Percentiles rank a stretch among this genome's conserved stretches.
These are phyloP conservation scores for Diorhabda carinulata DNA, from an alignment of 1,140 invertebrate genomes.

Conservation along the genomic window DNA sequence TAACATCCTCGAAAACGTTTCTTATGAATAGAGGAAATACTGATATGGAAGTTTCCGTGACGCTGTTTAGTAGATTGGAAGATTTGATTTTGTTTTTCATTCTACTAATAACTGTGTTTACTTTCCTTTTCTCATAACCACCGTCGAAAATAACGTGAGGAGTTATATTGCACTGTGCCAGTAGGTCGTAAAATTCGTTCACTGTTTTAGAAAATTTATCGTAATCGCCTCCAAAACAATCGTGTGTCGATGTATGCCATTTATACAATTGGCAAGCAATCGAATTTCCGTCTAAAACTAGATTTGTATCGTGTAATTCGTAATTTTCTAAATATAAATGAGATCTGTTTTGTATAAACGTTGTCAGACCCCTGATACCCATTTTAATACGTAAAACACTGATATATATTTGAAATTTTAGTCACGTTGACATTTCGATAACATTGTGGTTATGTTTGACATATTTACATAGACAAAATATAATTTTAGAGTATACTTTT, in stretches of 20 bases:
- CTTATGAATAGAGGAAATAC: constrained; percentile 68
- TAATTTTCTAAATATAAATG: constrained; percentile 60
- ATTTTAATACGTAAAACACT: constrained; percentile 52
- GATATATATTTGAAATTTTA: no score
- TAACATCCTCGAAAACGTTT: constrained; percentile 66
- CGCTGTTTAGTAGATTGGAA: constrained; percentile 49
- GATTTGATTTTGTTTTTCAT: constrained; percentile 60
- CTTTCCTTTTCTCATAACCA: constrained; percentile 69
- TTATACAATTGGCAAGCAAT: constrained; percentile 70
- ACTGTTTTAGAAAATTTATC: constrained; percentile 65
- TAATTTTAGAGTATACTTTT: no score
- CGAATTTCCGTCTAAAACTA: constrained; percentile 82
- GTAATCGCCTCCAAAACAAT: constrained; percentile 83
- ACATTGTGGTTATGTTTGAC: no score
- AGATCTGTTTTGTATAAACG: constrained; percentile 68
- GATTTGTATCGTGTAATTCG: constrained; percentile 62
- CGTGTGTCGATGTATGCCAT: constrained; percentile 57
- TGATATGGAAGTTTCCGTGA: constrained; percentile 49
- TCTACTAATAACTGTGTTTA: constrained; percentile 64
- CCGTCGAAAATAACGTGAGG: constrained; percentile 82
- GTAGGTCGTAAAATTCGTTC: constrained; percentile 65
- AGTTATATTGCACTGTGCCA: constrained; percentile 69
- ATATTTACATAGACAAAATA: no score
- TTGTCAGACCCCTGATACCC: constrained; percentile 79
- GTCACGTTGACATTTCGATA: no score